These are phyloP conservation scores for Gallinago stenura DNA, from an alignment of 2,797 vertebrate genomes.

Conservation along the genomic window DNA sequence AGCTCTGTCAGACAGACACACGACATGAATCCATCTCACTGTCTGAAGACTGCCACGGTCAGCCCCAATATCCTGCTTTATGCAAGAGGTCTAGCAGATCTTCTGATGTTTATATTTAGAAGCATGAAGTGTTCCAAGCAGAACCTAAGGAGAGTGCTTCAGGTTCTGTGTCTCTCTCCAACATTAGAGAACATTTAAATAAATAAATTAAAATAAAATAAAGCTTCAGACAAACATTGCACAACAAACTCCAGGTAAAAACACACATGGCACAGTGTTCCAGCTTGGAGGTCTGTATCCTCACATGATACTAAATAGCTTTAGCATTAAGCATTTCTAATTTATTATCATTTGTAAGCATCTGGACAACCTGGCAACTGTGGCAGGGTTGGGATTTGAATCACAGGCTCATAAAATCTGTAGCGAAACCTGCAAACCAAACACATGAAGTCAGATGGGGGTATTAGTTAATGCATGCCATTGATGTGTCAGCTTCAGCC, in stretches of 20 bases:
- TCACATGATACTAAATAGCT: background rate
- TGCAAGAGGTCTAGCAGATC: background rate
- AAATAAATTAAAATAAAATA: background rate
- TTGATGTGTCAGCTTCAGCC: background rate
- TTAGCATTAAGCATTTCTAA: constrained; percentile 2
- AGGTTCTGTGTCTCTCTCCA: background rate
- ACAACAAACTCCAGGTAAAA: background rate
- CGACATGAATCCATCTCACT: background rate
- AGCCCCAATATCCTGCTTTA: background rate
- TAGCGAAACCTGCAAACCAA: background rate
- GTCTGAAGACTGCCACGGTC: background rate
- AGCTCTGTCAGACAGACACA: background rate
- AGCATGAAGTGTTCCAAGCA: background rate
- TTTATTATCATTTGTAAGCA: constrained; percentile 33
- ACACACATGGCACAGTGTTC: background rate
- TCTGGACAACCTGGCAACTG: constrained; percentile 44
- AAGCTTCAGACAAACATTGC: background rate
- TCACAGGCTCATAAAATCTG: constrained; percentile 19
- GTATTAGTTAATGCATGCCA: background rate
- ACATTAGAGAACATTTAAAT: background rate
- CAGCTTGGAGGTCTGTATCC: background rate
- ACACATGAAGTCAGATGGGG: background rate
- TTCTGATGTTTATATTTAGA: background rate
- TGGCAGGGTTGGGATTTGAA: background rate
- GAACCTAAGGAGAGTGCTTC: background rate